Evolutionary conservation across 2,888 invertebrate genomes (phyloP).

Genomic region (Geophilus truncorum): DNA sequence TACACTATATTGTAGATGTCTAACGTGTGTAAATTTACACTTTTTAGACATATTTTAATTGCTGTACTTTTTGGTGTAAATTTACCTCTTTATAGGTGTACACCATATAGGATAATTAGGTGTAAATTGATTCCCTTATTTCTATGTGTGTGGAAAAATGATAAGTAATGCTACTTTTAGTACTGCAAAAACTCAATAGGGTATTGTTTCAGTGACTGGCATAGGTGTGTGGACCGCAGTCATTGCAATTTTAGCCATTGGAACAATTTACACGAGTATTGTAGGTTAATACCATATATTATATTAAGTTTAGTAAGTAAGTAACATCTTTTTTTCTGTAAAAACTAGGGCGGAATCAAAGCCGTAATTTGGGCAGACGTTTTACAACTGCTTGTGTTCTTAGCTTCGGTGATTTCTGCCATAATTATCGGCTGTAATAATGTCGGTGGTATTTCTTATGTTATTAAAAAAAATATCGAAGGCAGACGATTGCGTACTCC

Average conservation of each 20-base stretch:
- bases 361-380: constrained; percentile 22
- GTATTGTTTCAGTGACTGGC: neutral
- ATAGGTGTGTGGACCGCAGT: neutral
- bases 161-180: neutral
- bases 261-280: constrained; percentile 15
- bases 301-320: neutral
- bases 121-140: too few species aligned
- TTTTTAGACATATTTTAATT: too few species aligned
- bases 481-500: neutral
- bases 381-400: neutral
- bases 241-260: neutral
- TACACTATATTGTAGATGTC: too few species aligned
- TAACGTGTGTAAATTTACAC: too few species aligned
- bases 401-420: neutral
- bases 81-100: too few species aligned
- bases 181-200: neutral
- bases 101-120: too few species aligned
- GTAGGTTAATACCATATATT: neutral
- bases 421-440: neutral
- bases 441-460: neutral
- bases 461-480: neutral
- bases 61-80: too few species aligned
- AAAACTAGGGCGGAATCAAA: constrained; percentile 20
- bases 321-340: too few species aligned
- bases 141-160: neutral